A percentile compares a stretch with the other conserved stretches of the same genome.
These are phyloP conservation scores for Xiphophorus birchmanni DNA, from an alignment of 2,797 vertebrate genomes.

Conservation along the genomic window DNA sequence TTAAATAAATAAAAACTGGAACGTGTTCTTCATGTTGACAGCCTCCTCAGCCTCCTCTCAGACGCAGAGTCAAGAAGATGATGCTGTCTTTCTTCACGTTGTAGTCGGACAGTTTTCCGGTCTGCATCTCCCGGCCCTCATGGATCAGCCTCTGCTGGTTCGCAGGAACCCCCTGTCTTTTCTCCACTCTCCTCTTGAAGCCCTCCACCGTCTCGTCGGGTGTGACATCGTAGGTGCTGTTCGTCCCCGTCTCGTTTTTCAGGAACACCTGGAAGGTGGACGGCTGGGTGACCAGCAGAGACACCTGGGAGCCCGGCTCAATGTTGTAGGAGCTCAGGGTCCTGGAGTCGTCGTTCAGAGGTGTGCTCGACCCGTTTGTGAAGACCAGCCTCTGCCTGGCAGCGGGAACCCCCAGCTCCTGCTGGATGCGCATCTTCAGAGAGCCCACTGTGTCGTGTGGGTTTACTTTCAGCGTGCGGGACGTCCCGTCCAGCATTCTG, in stretches of 20 bases:
- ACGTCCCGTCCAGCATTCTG: conserved; percentile 42
- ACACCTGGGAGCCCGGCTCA: conserved; percentile 44
- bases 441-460: conserved; percentile 44
- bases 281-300: conserved; percentile 61
- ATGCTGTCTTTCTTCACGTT: conserved; percentile 48
- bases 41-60: conserved; percentile 72
- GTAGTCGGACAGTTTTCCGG: conserved; percentile 61
- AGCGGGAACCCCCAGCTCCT: accelerated
- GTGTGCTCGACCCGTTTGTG: conserved; percentile 40
- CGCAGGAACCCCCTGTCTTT: conserved; percentile 42
- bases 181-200: conserved; percentile 60
- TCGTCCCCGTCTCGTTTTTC: conserved; percentile 52
- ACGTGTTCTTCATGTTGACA: background rate
- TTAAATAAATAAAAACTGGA: background rate
- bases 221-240: conserved; percentile 56
- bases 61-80: conserved; percentile 61
- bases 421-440: conserved; percentile 52
- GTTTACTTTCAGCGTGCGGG: background rate
- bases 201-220: conserved; percentile 49
- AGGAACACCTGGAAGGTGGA: conserved; percentile 70
- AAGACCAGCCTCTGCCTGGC: conserved; percentile 43
- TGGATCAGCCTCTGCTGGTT: conserved; percentile 76
- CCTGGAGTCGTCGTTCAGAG: conserved; percentile 48
- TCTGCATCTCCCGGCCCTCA: conserved; percentile 47
- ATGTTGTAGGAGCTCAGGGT: conserved; percentile 54